phyloP scores from a whole-genome alignment of 1,140 invertebrate genomes.

The Drosophila kanapiae region DNA sequence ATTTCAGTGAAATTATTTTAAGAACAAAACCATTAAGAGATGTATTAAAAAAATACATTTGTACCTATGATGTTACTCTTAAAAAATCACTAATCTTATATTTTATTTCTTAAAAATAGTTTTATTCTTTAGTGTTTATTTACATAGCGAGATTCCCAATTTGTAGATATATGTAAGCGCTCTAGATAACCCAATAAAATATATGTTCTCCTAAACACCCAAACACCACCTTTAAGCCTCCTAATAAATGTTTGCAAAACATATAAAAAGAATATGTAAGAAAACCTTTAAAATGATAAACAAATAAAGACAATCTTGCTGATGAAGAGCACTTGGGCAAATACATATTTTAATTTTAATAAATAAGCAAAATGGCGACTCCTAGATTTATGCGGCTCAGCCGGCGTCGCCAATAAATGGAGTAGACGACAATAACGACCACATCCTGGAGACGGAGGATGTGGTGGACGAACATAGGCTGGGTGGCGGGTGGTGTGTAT shows the following conservation, averaged over 20 bases:
- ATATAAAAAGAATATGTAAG: neutral
- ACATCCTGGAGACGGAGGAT: neutral
- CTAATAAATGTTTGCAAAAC: constrained; percentile 4
- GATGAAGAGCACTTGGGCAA: constrained; percentile 8
- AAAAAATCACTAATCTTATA: too few species aligned
- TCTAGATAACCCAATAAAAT: neutral
- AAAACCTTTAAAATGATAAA: constrained; percentile 15
- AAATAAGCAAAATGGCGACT: constrained; percentile 77
- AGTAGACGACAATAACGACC: constrained; percentile 64
- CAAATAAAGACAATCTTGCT: constrained; percentile 20
- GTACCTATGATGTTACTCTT: too few species aligned
- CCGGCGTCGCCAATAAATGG: constrained; percentile 59
- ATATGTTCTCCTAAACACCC: neutral
- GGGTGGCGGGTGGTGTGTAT: neutral
- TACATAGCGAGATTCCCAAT: neutral
- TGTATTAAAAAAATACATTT: neutral
- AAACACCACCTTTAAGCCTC: neutral
- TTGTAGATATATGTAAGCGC: neutral
- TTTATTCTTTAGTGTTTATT: neutral
- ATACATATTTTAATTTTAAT: constrained; percentile 81
- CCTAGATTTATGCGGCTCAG: constrained; percentile 68
- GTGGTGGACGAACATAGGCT: neutral
- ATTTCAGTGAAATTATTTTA: neutral
- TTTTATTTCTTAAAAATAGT: neutral
- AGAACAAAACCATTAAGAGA: too few species aligned